A percentile compares a stretch with the other conserved stretches of the same genome.
phyloP scores from a whole-genome alignment of 2,888 invertebrate genomes.

The Anagyrus pseudococci region DNA sequence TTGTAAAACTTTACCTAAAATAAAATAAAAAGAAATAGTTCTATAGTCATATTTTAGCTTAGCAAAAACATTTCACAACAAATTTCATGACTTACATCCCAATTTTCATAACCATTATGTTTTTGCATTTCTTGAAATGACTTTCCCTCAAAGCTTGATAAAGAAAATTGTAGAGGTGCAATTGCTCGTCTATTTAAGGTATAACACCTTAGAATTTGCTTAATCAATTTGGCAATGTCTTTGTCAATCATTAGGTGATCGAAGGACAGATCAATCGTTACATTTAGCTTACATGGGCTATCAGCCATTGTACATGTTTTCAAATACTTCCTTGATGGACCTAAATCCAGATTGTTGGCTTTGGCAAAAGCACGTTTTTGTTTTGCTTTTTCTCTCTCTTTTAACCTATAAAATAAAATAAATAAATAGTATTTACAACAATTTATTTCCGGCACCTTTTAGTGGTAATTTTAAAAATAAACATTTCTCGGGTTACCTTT shows the following conservation, averaged over 20 bases:
- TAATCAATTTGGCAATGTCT: constrained; percentile 86
- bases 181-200: constrained; percentile 84
- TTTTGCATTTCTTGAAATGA: constrained; percentile 77
- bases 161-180: constrained; percentile 81
- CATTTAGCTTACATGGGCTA: constrained; percentile 72
- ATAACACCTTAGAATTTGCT: constrained; percentile 90
- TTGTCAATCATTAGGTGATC: constrained; percentile 89
- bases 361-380: constrained; percentile 74
- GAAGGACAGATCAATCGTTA: constrained; percentile 91
- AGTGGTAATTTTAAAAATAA: too few species aligned
- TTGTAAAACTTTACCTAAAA: constrained; percentile 73
- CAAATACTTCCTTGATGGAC: constrained; percentile 81
- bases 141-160: constrained; percentile 80
- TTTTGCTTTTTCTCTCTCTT: constrained; percentile 76
- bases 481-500: constrained; percentile 65
- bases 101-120: constrained; percentile 87
- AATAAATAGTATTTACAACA: too few species aligned
- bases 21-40: background rate
- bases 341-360: constrained; percentile 74
- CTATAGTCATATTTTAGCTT: too few species aligned
- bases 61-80: background rate
- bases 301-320: constrained; percentile 76
- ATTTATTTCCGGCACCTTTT: too few species aligned
- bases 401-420: constrained; percentile 63
- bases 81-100: constrained; percentile 88